Base-by-base conservation (phyloP, 2,888 invertebrate species). In the Spodoptera exigua region DNA sequence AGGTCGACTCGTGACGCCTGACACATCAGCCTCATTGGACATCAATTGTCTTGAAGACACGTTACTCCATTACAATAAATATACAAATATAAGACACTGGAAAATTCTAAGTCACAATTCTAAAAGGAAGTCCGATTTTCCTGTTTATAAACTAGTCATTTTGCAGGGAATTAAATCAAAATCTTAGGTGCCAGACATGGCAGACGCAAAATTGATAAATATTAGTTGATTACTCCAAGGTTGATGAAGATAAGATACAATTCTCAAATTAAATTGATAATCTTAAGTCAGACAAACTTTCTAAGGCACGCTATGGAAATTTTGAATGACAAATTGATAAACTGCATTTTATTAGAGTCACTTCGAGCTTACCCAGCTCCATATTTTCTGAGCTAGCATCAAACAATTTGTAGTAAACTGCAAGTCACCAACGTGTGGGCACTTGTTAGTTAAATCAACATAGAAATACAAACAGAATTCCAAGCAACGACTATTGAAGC, bases 1-100 rank as follows among this genome's bases (percentile, higher is more conserved):
- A 89, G 90, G 90, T 78, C 86, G 58, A 79, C 71, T 70, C 73
- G 78, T 86, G 82, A 86, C 81, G 81, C 78, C 74, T 78, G 65
- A 64, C 53, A 65, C 56, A 72, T 63, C 64, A 69, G 61, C 40
- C 47, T 54, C 47, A 66, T 62, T 68, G 54, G 52, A 59, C 59
- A 70, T 49, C 51, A 57, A 66, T 53, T 61, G 52, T 62, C 65
- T 65, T 60, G 65, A 73, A n/a, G n/a, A 67, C 55, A 62, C 64
- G 45, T 61, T 53, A 56, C 53, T 39, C 5, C 39, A 48, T 37
- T 35, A 47, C 12, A 46, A 51, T 55, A 52, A 34, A 40, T 40
- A 44, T 32, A 48, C 11, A 40, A n/a, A 51, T 10, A 39, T 44
- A 54, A 65, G 40, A 57, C 54, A 11, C 13, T 57, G 51, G 71